Percentiles rank a stretch among this genome's conserved stretches.
phyloP scores from a whole-genome alignment of 2,797 vertebrate species.

The Limnodromus scolopaceus region DNA sequence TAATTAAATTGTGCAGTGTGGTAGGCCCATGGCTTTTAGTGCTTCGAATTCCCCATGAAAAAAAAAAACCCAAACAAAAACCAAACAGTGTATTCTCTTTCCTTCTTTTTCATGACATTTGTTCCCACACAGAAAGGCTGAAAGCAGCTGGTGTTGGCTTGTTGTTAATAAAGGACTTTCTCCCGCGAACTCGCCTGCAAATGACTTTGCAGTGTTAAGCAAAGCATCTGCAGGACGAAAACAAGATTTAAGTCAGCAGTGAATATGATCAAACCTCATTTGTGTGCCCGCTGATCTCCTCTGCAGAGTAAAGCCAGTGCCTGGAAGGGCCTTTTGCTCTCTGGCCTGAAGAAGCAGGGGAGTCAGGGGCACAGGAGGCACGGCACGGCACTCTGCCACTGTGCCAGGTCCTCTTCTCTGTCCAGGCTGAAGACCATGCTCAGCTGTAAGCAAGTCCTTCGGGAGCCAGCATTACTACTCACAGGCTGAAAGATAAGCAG shows the following conservation, averaged over 20 bases:
- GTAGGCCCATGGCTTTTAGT: conserved; percentile 61
- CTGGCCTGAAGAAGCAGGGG: neutral
- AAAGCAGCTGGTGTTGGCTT: neutral
- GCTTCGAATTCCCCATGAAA: conserved; percentile 66
- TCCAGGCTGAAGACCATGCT: neutral
- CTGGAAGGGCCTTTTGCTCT: neutral
- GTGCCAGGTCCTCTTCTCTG: neutral
- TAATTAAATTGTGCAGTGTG: conserved; percentile 74
- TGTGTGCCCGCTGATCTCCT: neutral
- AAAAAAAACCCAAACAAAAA: neutral
- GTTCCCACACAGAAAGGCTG: conserved; percentile 17
- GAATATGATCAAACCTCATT: neutral
- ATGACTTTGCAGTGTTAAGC: neutral
- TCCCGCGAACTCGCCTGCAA: neutral
- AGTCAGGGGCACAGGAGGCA: neutral
- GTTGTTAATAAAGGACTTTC: neutral
- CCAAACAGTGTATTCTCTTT: neutral
- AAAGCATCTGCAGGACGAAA: conserved; percentile 9
- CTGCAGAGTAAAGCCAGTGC: neutral
- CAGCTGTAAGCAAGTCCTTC: neutral
- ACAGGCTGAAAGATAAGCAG: neutral
- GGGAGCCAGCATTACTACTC: neutral
- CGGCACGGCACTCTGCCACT: fast-evolving
- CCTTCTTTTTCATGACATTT: conserved; percentile 20
- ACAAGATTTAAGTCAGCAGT: neutral